Percentiles rank a stretch among this genome's conserved stretches.
Conservation (phyloP, 2,888 invertebrate genomes). For the Orthonychiurus folsomi region DNA sequence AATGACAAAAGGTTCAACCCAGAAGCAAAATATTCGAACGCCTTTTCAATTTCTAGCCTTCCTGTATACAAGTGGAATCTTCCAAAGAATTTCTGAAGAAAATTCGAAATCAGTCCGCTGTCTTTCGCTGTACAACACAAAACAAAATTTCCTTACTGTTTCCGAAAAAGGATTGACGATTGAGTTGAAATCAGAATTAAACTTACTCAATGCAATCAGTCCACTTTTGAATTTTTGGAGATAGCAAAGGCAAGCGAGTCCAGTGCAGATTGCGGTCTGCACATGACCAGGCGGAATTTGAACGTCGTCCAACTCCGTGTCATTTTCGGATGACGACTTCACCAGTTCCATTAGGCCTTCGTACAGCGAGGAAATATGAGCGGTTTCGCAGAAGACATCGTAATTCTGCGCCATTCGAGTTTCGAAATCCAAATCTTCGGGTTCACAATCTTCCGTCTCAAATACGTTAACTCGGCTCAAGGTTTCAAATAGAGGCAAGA, state of each 20-base stretch:
- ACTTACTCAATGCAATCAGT: constrained; percentile 25
- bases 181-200: background rate
- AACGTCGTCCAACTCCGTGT: constrained; percentile 6
- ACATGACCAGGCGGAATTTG: constrained; percentile 32
- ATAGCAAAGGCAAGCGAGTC: constrained; percentile 27
- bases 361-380: constrained; percentile 33
- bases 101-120: background rate
- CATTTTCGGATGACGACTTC: constrained; percentile 21
- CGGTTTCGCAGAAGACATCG: constrained; percentile 23
- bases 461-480: constrained; percentile 10
- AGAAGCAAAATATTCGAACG: constrained; percentile 32
- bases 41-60: constrained; percentile 19
- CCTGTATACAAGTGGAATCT: constrained; percentile 29
- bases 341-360: constrained; percentile 37
- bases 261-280: constrained; percentile 26
- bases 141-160: too few species aligned
- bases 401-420: constrained; percentile 4
- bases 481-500: constrained; percentile 32
- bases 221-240: constrained; percentile 32
- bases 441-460: constrained; percentile 2
- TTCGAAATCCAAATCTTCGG: constrained; percentile 4
- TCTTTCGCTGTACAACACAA: constrained; percentile 16
- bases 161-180: background rate
- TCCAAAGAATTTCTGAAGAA: constrained; percentile 17
- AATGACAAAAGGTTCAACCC: constrained; percentile 27